A percentile compares a stretch with the other conserved stretches of the same genome.
phyloP scores from a whole-genome alignment of 2,888 invertebrate genomes.

The Uloborus plumipes region DNA sequence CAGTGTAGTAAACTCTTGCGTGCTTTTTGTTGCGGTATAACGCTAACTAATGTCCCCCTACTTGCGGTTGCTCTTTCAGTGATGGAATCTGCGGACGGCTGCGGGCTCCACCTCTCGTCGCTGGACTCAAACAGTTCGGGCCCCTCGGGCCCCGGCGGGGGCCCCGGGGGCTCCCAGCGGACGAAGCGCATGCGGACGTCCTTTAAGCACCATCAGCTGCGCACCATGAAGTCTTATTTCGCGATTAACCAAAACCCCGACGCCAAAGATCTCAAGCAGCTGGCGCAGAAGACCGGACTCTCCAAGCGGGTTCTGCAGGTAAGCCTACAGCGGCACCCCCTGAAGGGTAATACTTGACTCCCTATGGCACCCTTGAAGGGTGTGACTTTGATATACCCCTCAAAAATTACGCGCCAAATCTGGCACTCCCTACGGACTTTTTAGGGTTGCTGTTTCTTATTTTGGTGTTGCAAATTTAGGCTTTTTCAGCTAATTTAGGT shows the following conservation, averaged over 20 bases:
- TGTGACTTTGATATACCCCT: too few species aligned
- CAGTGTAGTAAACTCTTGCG: too few species aligned
- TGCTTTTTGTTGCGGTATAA: too few species aligned
- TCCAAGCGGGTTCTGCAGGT: conserved; percentile 98
- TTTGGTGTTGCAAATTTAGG: too few species aligned
- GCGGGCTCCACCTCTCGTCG: conserved; percentile 56
- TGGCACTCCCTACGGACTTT: too few species aligned
- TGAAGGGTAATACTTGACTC: too few species aligned
- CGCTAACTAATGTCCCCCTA: too few species aligned
- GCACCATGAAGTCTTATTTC: conserved; percentile 99
- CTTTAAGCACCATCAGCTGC: conserved; percentile 98
- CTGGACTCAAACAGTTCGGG: conserved; percentile 51
- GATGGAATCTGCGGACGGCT: conserved; percentile 57
- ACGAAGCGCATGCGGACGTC: conserved; percentile 96
- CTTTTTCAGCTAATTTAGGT: too few species aligned
- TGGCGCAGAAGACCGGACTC: conserved; percentile 99
- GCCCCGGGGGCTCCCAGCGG: conserved; percentile 71
- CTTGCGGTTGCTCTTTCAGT: conserved; percentile 10
- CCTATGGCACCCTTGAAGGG: too few species aligned
- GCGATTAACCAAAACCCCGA: conserved; percentile 99
- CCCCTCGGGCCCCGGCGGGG: conserved; percentile 6
- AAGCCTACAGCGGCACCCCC: too few species aligned
- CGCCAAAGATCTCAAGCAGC: conserved; percentile 97
- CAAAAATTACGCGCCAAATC: too few species aligned
- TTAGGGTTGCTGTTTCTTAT: too few species aligned